Evolutionary conservation across 2,113 vertebrate genomes (phyloP), one percentile per base, ranked within the genome.

Genomic region (Hippocampus comes): DNA sequence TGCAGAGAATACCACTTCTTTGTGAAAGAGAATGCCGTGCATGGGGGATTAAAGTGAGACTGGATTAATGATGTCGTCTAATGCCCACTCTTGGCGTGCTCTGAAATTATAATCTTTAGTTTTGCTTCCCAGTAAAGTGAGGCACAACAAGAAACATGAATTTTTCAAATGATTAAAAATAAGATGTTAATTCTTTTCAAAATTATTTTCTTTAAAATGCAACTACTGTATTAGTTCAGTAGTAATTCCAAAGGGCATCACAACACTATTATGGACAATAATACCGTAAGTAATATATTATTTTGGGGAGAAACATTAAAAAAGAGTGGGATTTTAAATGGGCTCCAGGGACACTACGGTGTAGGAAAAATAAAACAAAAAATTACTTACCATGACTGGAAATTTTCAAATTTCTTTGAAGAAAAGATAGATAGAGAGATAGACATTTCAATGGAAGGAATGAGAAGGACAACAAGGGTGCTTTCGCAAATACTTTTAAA

Each of bases 11-110:
- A n/a, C 43, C 55, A 71, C 9, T 4, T 59, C 27, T 23, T 55
- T 23, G 21, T 55, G 21, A 56, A 56, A 23, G 53, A 38, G 20
- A 56, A 51, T 9, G 4, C 20, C 20, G 38, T 57, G 48, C 55
- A 59, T 20, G 51, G 51, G 63, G 69, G 70, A 78, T 82, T 78
- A 34, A 67, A 73, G 46, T 76, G 30, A 76, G 56, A 60, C 17
- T n/a, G 70, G 76, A 82, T 78, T 78, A 76, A 71, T 73, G 43
- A 53, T 70, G 61, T 72, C 41, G 70, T 56, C 43, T 75, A 63
- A 73, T 76, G 9, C 61, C 34, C 42, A 69, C 66, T 61, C 66
- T 67, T 46, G 61, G 55, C 63, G 12, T 61, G 67, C 49, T 53
- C 27, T 68, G n/a, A 59, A 57, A 63, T 67, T 20, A 42, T 7